Evolutionary conservation across 1,140 invertebrate species (phyloP).

Genomic region (Plutomurus gul): DNA sequence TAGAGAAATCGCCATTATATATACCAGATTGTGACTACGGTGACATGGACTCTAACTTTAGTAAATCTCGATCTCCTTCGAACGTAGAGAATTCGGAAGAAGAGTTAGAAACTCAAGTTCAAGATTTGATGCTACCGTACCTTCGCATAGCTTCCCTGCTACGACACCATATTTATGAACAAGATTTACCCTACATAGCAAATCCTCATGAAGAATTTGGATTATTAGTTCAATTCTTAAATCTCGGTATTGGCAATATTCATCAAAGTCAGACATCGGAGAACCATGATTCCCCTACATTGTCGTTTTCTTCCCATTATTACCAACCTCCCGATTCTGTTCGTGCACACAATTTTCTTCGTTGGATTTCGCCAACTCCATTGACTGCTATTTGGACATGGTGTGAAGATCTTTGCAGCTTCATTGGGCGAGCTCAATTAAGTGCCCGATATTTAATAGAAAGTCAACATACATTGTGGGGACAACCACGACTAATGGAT

Average conservation of each 20-base stretch:
- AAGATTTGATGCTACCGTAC: conserved; percentile 80
- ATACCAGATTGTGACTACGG: conserved; percentile 53
- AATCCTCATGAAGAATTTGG: conserved; percentile 43
- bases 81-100: conserved; percentile 47
- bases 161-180: conserved; percentile 81
- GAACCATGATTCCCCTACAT: conserved; percentile 64
- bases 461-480: conserved; percentile 73
- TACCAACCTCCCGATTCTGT: conserved; percentile 24
- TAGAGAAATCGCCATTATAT: conserved; percentile 58
- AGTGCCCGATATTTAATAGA: conserved; percentile 67
- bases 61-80: conserved; percentile 1
- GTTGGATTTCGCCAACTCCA: conserved; percentile 50
- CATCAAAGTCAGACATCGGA: conserved; percentile 67
- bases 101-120: conserved; percentile 66
- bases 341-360: conserved; percentile 49
- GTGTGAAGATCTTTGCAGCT: conserved; percentile 68
- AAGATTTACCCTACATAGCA: conserved; percentile 67
- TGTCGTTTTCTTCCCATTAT: conserved; percentile 65
- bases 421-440: conserved; percentile 63
- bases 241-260: conserved; percentile 56
- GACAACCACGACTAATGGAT: conserved; percentile 76
- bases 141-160: conserved; percentile 80
- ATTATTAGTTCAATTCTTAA: conserved; percentile 39
- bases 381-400: conserved; percentile 60
- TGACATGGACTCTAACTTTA: conserved; percentile 43